Percentiles rank a stretch among this genome's conserved stretches.
phyloP scores from a whole-genome alignment of 2,113 vertebrate species.

The Sturnus vulgaris region DNA sequence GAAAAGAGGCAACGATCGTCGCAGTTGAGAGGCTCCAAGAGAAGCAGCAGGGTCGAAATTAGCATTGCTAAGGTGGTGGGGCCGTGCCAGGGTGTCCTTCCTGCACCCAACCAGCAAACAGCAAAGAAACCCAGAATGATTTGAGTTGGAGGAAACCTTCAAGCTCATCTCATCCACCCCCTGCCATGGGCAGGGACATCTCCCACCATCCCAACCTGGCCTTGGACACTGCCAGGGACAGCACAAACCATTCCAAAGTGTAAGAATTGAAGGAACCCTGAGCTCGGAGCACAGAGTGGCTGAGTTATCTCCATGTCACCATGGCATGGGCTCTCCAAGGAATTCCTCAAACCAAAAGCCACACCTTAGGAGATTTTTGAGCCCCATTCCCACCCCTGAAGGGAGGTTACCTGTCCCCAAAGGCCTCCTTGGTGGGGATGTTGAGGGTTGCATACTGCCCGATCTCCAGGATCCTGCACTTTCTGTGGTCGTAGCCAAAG shows the following conservation, averaged over 20 bases:
- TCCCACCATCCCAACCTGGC: fast-evolving
- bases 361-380: not conserved
- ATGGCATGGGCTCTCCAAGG: not conserved
- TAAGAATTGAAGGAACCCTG: not conserved
- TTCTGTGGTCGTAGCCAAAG: conserved; percentile 52
- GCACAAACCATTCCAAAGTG: not conserved
- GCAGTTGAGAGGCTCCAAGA: not conserved
- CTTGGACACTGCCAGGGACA: not conserved
- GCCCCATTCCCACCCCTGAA: not conserved
- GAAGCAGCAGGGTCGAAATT: not conserved
- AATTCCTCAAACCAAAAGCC: not conserved
- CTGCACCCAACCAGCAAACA: not conserved
- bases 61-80: not conserved
- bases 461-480: conserved; percentile 76
- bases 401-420: conserved; percentile 75
- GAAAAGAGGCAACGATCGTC: not conserved
- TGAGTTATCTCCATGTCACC: fast-evolving
- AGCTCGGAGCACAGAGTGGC: not conserved
- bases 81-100: not conserved
- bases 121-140: not conserved
- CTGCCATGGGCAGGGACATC: not conserved
- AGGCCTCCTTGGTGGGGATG: conserved; percentile 73
- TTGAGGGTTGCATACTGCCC: conserved; percentile 84
- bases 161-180: not conserved
- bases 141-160: not conserved